A percentile compares a stretch with the other conserved stretches of the same genome.
These are phyloP conservation scores for Palloptera scutellata DNA, from an alignment of 2,888 invertebrate species.

Conservation along the genomic window DNA sequence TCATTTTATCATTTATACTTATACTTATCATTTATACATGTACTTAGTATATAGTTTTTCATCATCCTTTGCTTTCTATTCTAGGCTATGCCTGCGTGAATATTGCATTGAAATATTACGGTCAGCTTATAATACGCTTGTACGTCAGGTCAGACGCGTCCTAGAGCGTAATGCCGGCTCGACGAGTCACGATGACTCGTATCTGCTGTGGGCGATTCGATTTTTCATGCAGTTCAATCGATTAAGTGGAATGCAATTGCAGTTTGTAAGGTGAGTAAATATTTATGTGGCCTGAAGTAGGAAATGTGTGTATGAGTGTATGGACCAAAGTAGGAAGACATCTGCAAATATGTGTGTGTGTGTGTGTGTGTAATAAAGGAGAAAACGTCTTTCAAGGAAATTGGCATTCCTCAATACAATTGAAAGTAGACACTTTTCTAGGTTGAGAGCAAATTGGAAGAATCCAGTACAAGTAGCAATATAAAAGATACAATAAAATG, in stretches of 20 bases:
- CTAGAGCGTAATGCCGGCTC: constrained; percentile 72
- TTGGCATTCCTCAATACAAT: no score
- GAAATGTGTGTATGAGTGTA: background rate
- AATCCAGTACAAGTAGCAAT: no score
- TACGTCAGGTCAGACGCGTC: constrained; percentile 85
- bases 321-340: background rate
- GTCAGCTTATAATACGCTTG: constrained; percentile 91
- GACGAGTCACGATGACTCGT: constrained; percentile 88
- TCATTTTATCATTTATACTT: constrained; percentile 16
- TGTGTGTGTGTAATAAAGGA: background rate
- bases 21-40: constrained; percentile 22
- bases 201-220: constrained; percentile 91
- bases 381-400: no score
- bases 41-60: constrained; percentile 20
- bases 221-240: constrained; percentile 99
- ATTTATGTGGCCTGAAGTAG: background rate
- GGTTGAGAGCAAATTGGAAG: no score
- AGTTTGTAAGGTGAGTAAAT: constrained; percentile 79
- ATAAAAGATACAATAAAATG: no score
- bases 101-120: constrained; percentile 93
- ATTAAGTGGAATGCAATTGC: constrained; percentile 83
- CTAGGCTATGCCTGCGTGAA: constrained; percentile 87
- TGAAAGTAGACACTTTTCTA: no score
- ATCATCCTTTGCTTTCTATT: constrained; percentile 66
- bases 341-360: background rate